phyloP scores from a whole-genome alignment of 2,797 vertebrate genomes.

The Anolis apletophallus region DNA sequence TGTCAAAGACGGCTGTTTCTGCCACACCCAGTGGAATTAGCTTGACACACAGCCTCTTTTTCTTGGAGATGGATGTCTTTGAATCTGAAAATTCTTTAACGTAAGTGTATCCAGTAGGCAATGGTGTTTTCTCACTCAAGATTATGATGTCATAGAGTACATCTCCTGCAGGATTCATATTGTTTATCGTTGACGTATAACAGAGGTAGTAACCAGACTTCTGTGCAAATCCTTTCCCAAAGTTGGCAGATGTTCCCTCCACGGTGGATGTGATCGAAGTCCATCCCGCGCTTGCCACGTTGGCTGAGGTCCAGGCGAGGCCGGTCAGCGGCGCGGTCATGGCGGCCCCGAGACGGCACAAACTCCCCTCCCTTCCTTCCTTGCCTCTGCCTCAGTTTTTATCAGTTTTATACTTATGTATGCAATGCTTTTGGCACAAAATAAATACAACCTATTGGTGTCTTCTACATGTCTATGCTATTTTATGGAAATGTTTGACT shows the following conservation, averaged over 20 bases:
- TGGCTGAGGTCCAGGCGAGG: slow-evolving; percentile 85
- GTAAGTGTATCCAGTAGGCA: slow-evolving; percentile 84
- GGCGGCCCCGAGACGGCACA: slow-evolving; percentile 7
- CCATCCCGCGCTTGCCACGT: slow-evolving; percentile 82
- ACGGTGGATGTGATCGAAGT: slow-evolving; percentile 83
- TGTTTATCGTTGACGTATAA: slow-evolving; percentile 73
- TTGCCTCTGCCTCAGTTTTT: neutral
- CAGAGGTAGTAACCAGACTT: slow-evolving; percentile 90
- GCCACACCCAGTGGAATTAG: slow-evolving; percentile 79
- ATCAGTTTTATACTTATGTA: too few relatives aligned
- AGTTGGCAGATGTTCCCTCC: slow-evolving; percentile 86
- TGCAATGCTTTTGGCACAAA: too few relatives aligned
- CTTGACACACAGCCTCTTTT: slow-evolving; percentile 86
- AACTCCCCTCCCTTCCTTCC: too few relatives aligned
- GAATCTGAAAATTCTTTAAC: slow-evolving; percentile 86
- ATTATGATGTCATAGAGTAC: slow-evolving; percentile 87
- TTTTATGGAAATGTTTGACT: too few relatives aligned
- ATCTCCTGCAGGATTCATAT: slow-evolving; percentile 74
- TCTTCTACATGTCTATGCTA: too few relatives aligned
- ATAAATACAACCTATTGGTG: too few relatives aligned
- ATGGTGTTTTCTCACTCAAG: slow-evolving; percentile 85
- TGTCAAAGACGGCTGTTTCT: slow-evolving; percentile 82
- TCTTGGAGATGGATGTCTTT: slow-evolving; percentile 84
- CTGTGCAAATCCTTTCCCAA: slow-evolving; percentile 87
- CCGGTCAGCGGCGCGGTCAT: slow-evolving; percentile 75